These are phyloP conservation scores for Verasper variegatus DNA, from an alignment of 2,113 vertebrate genomes.

Conservation along the genomic window DNA sequence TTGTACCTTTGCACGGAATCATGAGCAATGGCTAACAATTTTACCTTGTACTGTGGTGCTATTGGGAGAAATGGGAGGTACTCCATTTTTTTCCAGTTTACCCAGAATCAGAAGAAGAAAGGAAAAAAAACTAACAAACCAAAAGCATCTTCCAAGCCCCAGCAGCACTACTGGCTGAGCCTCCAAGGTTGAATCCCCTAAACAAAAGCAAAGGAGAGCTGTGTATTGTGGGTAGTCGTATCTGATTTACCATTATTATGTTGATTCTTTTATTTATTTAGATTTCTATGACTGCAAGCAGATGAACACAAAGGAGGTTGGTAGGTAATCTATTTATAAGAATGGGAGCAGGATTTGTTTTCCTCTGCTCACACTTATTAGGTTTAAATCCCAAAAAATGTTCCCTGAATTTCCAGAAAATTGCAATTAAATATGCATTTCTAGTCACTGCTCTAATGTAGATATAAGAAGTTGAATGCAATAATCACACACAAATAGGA, in stretches of 20 bases:
- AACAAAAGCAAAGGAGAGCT: too few relatives aligned
- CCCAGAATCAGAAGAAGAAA: too few relatives aligned
- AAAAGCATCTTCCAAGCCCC: not conserved
- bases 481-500: not conserved
- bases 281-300: constrained; percentile 74
- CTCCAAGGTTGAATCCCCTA: too few relatives aligned
- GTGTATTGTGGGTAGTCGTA: constrained; percentile 32
- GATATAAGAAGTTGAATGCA: not conserved
- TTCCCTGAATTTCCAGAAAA: too few relatives aligned
- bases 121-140: too few relatives aligned
- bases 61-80: constrained; percentile 56
- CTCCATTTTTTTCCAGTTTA: not conserved
- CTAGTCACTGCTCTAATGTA: not conserved
- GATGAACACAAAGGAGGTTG: constrained; percentile 86
- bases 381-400: too few relatives aligned
- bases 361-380: not conserved
- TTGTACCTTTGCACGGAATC: constrained; percentile 4
- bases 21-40: constrained; percentile 87
- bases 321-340: constrained; percentile 48
- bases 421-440: too few relatives aligned
- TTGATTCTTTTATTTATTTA: constrained; percentile 57
- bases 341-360: not conserved
- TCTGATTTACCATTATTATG: constrained; percentile 47
- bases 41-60: constrained; percentile 72
- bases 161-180: constrained; percentile 50